Evolutionary conservation across 2,888 invertebrate genomes (phyloP).

Genomic region (Portevinia maculata): DNA sequence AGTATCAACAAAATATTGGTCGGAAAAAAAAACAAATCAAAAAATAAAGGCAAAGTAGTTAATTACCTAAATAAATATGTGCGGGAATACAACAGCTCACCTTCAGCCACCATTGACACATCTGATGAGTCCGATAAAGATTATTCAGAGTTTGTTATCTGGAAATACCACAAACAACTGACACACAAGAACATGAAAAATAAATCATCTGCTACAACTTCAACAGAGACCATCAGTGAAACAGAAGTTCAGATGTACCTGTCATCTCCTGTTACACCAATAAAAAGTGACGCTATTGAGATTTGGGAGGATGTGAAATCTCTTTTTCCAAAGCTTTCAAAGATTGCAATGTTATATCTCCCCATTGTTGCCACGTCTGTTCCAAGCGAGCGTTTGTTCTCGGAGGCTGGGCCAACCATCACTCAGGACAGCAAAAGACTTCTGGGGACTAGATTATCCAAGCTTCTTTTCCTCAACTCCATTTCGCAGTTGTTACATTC

Average conservation of each 20-base stretch:
- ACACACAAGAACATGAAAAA: constrained; percentile 43
- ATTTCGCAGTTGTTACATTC: too few relatives aligned
- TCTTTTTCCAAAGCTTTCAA: too few relatives aligned
- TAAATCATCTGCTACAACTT: constrained; percentile 32
- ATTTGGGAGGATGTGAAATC: too few relatives aligned
- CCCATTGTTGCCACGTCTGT: too few relatives aligned
- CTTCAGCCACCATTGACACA: constrained; percentile 22
- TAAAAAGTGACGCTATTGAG: constrained; percentile 66
- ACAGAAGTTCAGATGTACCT: constrained; percentile 76
- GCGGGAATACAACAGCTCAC: constrained; percentile 23
- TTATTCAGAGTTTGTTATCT: constrained; percentile 47
- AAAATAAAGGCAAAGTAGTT: constrained; percentile 44
- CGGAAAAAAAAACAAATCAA: too few relatives aligned
- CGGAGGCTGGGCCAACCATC: too few relatives aligned
- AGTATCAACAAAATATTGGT: too few relatives aligned
- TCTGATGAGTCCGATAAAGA: constrained; percentile 45
- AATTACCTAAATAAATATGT: constrained; percentile 37
- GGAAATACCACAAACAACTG: constrained; percentile 57
- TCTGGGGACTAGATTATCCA: too few relatives aligned
- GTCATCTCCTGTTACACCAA: constrained; percentile 77
- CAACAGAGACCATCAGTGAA: constrained; percentile 44
- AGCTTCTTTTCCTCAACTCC: too few relatives aligned
- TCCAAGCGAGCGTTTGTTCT: too few relatives aligned
- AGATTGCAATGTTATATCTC: too few relatives aligned
- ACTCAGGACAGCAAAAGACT: too few relatives aligned